These are phyloP conservation scores for Amphipoea oculea DNA, from an alignment of 2,888 invertebrate species.

Conservation along the genomic window DNA sequence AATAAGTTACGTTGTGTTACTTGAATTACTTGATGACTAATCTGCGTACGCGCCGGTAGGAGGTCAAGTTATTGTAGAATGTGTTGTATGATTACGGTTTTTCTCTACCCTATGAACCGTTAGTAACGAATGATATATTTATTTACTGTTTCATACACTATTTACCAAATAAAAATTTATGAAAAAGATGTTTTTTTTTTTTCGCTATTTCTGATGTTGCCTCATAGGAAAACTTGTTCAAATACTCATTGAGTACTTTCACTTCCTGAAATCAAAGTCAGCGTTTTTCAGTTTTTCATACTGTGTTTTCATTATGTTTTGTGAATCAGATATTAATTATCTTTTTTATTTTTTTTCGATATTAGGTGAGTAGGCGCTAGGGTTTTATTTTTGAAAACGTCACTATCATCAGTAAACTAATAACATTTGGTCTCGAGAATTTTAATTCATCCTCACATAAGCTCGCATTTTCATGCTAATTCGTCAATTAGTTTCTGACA, in stretches of 20 bases:
- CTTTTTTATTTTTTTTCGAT: not conserved
- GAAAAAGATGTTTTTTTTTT: not conserved
- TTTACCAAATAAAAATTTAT: not conserved
- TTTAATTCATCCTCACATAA: constrained; percentile 19
- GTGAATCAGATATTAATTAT: not conserved
- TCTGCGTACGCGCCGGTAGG: constrained; percentile 61
- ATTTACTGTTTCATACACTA: too few species aligned
- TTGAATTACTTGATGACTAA: constrained; percentile 69
- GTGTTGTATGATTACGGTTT: constrained; percentile 17
- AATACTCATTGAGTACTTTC: not conserved
- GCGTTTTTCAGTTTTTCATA: not conserved
- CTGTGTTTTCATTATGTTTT: not conserved
- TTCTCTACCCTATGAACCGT: not conserved
- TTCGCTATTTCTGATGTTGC: not conserved
- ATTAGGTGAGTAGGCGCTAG: not conserved
- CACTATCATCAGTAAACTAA: not conserved
- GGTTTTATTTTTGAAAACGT: not conserved
- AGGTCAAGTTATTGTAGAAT: constrained; percentile 57
- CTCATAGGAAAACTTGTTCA: not conserved
- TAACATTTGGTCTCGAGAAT: not conserved
- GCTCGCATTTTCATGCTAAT: constrained; percentile 29
- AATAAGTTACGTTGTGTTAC: constrained; percentile 64
- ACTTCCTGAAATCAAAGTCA: not conserved
- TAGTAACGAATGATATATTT: not conserved
- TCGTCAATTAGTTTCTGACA: constrained; percentile 35